Conservation (phyloP, 1,140 invertebrate species). For the Drosophila nigromelanica region DNA sequence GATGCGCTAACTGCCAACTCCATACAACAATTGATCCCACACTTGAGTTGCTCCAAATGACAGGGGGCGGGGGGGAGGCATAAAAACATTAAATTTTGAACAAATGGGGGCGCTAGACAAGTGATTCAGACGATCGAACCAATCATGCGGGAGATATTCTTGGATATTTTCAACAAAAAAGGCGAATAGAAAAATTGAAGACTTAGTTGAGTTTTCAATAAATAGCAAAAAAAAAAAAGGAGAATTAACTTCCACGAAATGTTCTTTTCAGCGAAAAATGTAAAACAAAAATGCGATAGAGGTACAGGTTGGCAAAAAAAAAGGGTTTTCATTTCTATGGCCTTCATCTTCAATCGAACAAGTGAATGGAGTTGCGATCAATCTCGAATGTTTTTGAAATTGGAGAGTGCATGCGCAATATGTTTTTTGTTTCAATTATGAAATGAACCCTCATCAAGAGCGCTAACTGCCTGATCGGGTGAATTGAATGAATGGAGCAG, state of each 20-base stretch:
- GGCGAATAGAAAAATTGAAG: constrained; percentile 12
- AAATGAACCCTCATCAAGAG: constrained; percentile 65
- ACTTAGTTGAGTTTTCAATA: constrained; percentile 40
- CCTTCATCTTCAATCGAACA: constrained; percentile 3
- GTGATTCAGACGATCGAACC: constrained; percentile 18
- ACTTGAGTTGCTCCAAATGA: constrained; percentile 20
- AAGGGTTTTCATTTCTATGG: constrained; percentile 28
- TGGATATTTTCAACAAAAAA: constrained; percentile 39
- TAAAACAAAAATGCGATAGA: constrained; percentile 24
- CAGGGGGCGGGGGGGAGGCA: neutral
- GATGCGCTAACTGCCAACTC: constrained; percentile 61
- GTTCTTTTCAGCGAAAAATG: constrained; percentile 37
- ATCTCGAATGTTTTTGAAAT: constrained; percentile 36
- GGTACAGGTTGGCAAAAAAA: constrained; percentile 40
- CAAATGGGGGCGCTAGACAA: constrained; percentile 43
- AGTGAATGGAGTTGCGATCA: constrained; percentile 59
- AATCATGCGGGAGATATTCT: constrained; percentile 64
- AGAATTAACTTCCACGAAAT: constrained; percentile 74
- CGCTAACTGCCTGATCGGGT: constrained; percentile 57
- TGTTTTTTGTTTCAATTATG: constrained; percentile 54
- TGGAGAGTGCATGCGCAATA: constrained; percentile 60
- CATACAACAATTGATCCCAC: constrained; percentile 57
- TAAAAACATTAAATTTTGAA: neutral
- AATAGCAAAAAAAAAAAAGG: constrained; percentile 67
- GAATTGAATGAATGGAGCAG: constrained; percentile 40